Evolutionary conservation across 2,797 vertebrate genomes (phyloP).

Genomic region (Gymnocypris eckloni): DNA sequence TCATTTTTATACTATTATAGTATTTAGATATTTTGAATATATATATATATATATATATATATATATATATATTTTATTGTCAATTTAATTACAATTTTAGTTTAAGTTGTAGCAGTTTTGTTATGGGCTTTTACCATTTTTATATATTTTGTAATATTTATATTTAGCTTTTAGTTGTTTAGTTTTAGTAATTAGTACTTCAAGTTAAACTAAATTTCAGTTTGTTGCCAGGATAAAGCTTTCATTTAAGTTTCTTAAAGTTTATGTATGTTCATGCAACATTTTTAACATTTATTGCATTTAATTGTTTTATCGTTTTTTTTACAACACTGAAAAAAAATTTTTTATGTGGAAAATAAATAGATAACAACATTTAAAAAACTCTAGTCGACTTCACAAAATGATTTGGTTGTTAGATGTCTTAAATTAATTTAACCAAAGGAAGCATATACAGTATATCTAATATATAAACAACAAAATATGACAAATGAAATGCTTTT

Average conservation of each 20-base stretch:
- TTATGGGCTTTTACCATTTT: neutral
- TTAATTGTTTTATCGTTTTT: neutral
- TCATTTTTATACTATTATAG: neutral
- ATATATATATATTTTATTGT: no score
- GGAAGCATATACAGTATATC: conserved; percentile 4
- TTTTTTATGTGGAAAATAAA: neutral
- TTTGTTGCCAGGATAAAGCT: neutral
- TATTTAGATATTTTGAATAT: neutral
- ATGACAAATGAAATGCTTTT: conserved; percentile 38
- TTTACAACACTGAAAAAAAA: neutral
- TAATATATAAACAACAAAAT: conserved; percentile 33
- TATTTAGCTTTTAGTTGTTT: no score
- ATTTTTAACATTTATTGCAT: neutral
- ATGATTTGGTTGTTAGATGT: neutral
- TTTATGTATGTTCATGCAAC: neutral
- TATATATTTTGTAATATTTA: neutral
- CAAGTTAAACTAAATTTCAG: neutral
- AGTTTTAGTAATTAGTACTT: no score
- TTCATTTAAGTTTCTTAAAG: neutral
- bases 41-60: no score
- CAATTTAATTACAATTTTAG: neutral
- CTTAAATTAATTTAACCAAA: conserved; percentile 30
- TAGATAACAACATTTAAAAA: neutral
- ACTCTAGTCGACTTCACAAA: neutral
- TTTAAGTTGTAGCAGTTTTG: neutral